Percentiles rank a stretch among this genome's conserved stretches.
Evolutionary conservation across 2,888 invertebrate species (phyloP).

Genomic region (Hecatera dysodea): DNA sequence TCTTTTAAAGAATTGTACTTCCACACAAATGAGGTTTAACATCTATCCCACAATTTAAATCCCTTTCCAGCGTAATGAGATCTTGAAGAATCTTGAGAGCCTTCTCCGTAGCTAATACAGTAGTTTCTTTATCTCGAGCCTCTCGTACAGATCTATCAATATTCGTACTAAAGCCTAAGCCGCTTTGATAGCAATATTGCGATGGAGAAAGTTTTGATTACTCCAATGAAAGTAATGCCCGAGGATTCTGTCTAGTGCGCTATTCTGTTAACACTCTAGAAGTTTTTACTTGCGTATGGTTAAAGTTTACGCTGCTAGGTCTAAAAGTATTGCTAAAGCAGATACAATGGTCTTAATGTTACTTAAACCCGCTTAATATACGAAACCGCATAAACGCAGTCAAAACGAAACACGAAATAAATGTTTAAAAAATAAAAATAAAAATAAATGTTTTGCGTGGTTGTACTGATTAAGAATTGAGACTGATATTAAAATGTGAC

Average conservation of each 20-base stretch:
- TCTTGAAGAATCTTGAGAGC: background rate
- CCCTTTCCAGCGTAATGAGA: background rate
- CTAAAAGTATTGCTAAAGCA: background rate
- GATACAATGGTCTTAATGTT: background rate
- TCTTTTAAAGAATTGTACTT: too few relatives aligned
- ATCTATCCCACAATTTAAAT: background rate
- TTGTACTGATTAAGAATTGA: too few relatives aligned
- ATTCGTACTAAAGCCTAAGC: conserved; percentile 24
- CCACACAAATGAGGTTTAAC: too few relatives aligned
- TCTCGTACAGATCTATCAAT: conserved; percentile 35
- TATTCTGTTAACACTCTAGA: conserved; percentile 2
- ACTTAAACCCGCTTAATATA: too few relatives aligned
- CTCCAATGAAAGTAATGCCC: conserved; percentile 36
- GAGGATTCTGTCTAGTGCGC: conserved; percentile 2
- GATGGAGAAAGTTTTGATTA: conserved; percentile 49
- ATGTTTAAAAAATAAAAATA: too few relatives aligned
- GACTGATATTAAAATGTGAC: too few relatives aligned
- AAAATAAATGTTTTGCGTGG: too few relatives aligned
- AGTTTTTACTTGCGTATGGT: conserved; percentile 1
- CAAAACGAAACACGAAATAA: too few relatives aligned
- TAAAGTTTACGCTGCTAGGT: background rate
- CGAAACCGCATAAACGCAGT: too few relatives aligned
- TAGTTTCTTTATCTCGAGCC: conserved; percentile 17
- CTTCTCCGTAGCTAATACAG: background rate
- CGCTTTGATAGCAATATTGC: conserved; percentile 25